Conservation (phyloP, 2,113 vertebrate species). For the Microtus montanus region DNA sequence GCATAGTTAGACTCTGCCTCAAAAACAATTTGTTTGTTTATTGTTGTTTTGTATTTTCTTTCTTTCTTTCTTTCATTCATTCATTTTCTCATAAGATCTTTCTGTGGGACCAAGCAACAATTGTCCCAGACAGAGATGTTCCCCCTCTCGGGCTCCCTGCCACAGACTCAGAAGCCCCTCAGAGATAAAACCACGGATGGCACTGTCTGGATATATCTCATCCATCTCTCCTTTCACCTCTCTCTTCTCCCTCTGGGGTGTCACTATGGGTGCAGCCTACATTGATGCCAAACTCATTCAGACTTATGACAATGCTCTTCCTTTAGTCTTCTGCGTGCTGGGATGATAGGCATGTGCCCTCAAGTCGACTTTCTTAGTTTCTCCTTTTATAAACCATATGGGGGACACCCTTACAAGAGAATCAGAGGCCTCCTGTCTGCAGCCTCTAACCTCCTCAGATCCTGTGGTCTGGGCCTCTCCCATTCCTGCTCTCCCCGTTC, state of each 20-base stretch:
- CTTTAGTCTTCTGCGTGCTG: no score
- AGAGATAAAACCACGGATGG: background rate
- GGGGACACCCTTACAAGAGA: background rate
- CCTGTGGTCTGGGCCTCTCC: no score
- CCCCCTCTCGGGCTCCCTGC: background rate
- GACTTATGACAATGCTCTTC: background rate
- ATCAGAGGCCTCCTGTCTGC: background rate
- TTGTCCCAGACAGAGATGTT: background rate
- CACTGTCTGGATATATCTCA: background rate
- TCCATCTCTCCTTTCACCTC: background rate
- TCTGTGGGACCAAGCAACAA: background rate
- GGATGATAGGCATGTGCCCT: no score
- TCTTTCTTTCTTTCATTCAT: background rate
- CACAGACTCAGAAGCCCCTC: background rate
- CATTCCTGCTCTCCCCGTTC: rapidly evolving
- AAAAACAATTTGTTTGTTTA: background rate
- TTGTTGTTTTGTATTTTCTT: background rate
- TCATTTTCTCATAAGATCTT: background rate
- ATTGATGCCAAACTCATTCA: background rate
- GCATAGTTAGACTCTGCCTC: background rate
- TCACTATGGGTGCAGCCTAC: background rate
- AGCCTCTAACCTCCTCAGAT: background rate
- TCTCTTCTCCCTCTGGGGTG: no score
- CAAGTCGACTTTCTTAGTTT: background rate
- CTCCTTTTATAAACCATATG: background rate